Percentiles rank a stretch among this genome's conserved stretches.
Evolutionary conservation across 37 sponge, comb jelly and placozoan genomes (phyloP).

Genomic region (Petrosia ficiformis): DNA sequence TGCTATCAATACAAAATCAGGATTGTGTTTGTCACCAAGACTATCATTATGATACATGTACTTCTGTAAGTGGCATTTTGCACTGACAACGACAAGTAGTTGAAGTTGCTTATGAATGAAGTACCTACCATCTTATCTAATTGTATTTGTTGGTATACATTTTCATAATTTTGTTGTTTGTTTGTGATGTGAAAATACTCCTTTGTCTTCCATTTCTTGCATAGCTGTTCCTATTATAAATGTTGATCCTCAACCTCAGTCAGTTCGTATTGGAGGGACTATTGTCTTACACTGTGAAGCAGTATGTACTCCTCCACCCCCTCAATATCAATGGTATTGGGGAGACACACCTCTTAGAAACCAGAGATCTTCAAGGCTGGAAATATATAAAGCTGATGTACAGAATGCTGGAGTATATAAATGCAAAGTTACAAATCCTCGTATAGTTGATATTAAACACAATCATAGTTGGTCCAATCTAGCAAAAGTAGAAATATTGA

Average conservation of each 20-base stretch:
- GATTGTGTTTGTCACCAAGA: no score
- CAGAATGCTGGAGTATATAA: slow-evolving; percentile 7
- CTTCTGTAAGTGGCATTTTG: no score
- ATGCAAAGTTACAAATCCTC: slow-evolving; percentile 38
- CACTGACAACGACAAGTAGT: no score
- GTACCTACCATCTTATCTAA: no score
- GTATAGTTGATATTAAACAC: slow-evolving; percentile 9
- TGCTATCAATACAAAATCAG: no score
- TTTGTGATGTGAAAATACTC: no score
- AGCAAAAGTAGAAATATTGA: neutral
- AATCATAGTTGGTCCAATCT: slow-evolving; percentile 7
- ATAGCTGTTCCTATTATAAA: neutral
- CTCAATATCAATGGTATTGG: neutral
- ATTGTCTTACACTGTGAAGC: neutral
- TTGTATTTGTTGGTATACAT: no score
- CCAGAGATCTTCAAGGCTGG: neutral
- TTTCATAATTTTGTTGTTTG: no score
- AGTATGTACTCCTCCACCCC: slow-evolving; percentile 3
- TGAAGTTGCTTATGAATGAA: no score
- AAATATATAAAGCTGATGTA: neutral
- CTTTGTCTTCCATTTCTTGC: neutral
- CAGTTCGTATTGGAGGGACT: neutral
- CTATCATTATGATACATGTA: no score
- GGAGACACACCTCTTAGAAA: neutral
- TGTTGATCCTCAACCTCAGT: neutral